These are phyloP conservation scores for Periophthalmus modestus DNA, from an alignment of 2,113 vertebrate species.

Conservation along the genomic window DNA sequence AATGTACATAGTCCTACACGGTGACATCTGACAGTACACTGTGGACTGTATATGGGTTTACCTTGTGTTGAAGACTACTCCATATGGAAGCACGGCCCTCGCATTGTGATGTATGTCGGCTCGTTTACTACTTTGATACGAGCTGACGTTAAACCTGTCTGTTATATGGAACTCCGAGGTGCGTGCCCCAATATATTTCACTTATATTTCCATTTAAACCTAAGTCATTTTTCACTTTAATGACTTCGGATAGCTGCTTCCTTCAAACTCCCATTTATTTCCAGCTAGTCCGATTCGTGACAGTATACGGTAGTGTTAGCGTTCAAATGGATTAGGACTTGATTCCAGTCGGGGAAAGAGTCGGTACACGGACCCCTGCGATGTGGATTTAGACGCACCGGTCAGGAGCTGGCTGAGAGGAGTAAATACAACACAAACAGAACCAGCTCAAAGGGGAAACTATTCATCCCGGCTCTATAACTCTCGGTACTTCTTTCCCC, in stretches of 20 bases:
- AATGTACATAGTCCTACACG: neutral
- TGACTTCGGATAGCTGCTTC: constrained; percentile 2
- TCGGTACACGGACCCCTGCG: constrained; percentile 40
- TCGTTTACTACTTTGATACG: neutral
- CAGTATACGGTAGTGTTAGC: constrained; percentile 28
- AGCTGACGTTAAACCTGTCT: neutral
- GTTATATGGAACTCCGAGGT: neutral
- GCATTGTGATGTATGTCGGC: neutral
- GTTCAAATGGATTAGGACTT: constrained; percentile 27
- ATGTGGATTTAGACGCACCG: constrained; percentile 51
- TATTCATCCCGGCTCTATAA: constrained; percentile 71
- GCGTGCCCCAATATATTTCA: neutral
- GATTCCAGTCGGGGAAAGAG: constrained; percentile 47
- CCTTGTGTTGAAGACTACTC: neutral
- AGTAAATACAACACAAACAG: constrained; percentile 74
- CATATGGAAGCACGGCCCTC: neutral
- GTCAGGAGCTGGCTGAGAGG: constrained; percentile 61
- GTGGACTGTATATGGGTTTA: neutral
- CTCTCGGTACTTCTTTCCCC: constrained; percentile 63
- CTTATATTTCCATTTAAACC: constrained; percentile 7
- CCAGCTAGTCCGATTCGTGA: neutral
- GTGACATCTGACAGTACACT: neutral
- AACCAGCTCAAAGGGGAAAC: constrained; percentile 75
- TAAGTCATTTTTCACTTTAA: neutral
- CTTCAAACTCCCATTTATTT: constrained; percentile 37